These are phyloP conservation scores for Austrolebias charrua DNA, from an alignment of 2,797 vertebrate species.

Conservation along the genomic window DNA sequence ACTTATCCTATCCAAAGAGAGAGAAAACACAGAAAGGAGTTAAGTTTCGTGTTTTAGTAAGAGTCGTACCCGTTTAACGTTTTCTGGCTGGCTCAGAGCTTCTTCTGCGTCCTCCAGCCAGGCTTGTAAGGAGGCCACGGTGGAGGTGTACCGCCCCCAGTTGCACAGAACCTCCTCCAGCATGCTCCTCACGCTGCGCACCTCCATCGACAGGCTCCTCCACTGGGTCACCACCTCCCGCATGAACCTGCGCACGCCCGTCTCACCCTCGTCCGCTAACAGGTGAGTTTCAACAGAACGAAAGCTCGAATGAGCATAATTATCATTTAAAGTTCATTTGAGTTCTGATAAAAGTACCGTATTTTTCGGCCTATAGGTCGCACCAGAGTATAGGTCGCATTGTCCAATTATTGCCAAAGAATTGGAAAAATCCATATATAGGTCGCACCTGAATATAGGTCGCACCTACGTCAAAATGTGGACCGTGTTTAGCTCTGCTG, in stretches of 20 bases:
- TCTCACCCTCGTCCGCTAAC: conserved; percentile 87
- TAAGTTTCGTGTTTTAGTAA: background rate
- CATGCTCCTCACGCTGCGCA: conserved; percentile 93
- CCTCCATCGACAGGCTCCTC: conserved; percentile 91
- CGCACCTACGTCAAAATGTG: too few relatives aligned
- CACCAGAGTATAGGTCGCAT: too few relatives aligned
- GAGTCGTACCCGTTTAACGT: conserved; percentile 83
- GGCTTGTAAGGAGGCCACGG: conserved; percentile 87
- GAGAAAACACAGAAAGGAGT: background rate
- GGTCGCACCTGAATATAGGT: too few relatives aligned
- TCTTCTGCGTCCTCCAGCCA: conserved; percentile 94
- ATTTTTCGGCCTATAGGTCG: too few relatives aligned
- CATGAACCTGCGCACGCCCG: conserved; percentile 86
- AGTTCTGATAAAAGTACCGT: background rate
- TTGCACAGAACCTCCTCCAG: conserved; percentile 92
- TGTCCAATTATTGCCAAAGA: too few relatives aligned
- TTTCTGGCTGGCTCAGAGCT: conserved; percentile 86
- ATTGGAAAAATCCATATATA: too few relatives aligned
- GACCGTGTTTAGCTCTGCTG: too few relatives aligned
- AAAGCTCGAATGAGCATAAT: too few relatives aligned
- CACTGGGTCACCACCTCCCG: conserved; percentile 91
- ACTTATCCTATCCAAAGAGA: too few relatives aligned
- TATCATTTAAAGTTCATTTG: too few relatives aligned
- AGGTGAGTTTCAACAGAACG: background rate
- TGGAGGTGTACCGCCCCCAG: conserved; percentile 88